Evolutionary conservation across 2,113 vertebrate species (phyloP), one percentile per base, ranked within the genome.

Genomic region (Apistogramma diplotaenia): DNA sequence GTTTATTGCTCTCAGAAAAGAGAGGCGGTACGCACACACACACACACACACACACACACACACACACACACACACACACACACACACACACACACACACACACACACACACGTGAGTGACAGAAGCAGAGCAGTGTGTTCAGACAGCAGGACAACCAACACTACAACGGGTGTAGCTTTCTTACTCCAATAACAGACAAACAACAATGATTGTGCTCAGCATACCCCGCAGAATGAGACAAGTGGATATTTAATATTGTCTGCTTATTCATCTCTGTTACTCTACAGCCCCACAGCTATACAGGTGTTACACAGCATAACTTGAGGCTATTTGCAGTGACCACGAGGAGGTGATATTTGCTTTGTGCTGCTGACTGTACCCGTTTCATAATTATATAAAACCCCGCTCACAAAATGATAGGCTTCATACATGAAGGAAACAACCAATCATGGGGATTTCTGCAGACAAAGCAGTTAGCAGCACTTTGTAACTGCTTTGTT

Each of bases 231-330:
- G 19, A 73, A 76, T 13, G 53, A 58, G 31, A 27, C 54, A 51
- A 25, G 4, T 51, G 35, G 59, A 78, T 25, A 59, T 54, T 40
- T 21, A 55, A 33, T 11, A 43, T 23, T 43, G 16, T 40, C 57
- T 16, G 8, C 9, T 55, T 71, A 81, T 76, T 82, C 37, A 67
- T 85, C 51, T 51, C 37, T 19, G 78, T 75, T 76, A 79, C 46
- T 71, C 43, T 60, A 87, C n/a, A 65, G 62, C 18, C 23, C 19
- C 21, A 11, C 11, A 60, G 2, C 46, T 5, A 29, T 5, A 53
- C 54, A 74, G 62, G 72, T 70, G 60, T 56, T 58, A 29, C 29
- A 51, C 67, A 65, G 18, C 2, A 31, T 65, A 74, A 67, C 79
- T 77, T 9, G 73, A 25, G 46, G 57, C 11, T 43, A 15, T 18